Conservation (phyloP, 2,113 vertebrate species). For the Hydrochoerus hydrochaeris region DNA sequence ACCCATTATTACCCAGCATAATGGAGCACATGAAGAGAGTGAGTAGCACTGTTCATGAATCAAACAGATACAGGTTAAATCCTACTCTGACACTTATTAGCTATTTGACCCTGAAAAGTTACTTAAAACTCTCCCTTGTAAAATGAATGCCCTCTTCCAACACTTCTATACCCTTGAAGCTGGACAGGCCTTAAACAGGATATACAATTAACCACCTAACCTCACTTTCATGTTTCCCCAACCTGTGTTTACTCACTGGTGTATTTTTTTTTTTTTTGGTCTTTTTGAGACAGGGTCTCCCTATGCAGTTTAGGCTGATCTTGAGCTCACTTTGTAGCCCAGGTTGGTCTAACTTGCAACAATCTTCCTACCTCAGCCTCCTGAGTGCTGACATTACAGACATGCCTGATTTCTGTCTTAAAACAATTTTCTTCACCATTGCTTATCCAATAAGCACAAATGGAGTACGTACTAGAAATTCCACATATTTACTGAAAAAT, state of each 20-base stretch:
- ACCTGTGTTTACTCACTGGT: neutral
- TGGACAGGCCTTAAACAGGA: neutral
- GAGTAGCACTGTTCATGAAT: neutral
- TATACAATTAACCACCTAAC: slow-evolving; percentile 40
- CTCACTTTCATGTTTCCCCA: slow-evolving; percentile 12
- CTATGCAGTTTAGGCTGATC: no score
- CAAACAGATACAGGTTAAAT: neutral
- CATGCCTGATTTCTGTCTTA: neutral
- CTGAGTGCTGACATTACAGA: no score
- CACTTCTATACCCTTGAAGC: neutral
- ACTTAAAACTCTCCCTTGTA: slow-evolving; percentile 37
- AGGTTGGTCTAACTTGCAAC: no score
- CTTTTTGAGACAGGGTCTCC: no score
- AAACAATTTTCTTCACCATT: slow-evolving; percentile 32
- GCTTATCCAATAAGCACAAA: slow-evolving; percentile 33
- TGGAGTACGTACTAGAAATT: neutral
- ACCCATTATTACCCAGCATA: neutral
- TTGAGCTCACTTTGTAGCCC: no score
- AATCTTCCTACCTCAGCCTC: no score
- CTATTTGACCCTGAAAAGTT: neutral
- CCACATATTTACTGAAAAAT: slow-evolving; percentile 25
- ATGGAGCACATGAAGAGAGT: neutral
- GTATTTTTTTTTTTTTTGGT: neutral
- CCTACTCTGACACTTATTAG: neutral
- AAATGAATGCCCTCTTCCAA: neutral